phyloP scores from a whole-genome alignment of 2,888 invertebrate genomes.

The Eurois occulta region DNA sequence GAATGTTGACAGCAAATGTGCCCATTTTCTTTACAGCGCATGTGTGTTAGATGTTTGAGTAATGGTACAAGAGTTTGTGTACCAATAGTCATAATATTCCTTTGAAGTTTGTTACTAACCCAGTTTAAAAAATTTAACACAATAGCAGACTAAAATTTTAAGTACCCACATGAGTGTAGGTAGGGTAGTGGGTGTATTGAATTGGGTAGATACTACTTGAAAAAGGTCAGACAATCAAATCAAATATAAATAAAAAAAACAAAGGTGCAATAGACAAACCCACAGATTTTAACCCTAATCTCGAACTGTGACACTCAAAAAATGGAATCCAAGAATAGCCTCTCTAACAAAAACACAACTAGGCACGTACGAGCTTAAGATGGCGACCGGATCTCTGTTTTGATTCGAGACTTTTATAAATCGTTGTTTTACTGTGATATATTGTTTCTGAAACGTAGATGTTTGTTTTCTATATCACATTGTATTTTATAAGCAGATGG shows the following conservation, averaged over 20 bases:
- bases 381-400: constrained; percentile 72
- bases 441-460: constrained; percentile 73
- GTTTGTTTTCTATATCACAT: constrained; percentile 72
- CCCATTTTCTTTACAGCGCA: constrained; percentile 43
- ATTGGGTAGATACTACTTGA: not conserved
- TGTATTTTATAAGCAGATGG: constrained; percentile 71
- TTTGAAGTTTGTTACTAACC: constrained; percentile 32
- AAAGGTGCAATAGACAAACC: constrained; percentile 30
- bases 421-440: constrained; percentile 75
- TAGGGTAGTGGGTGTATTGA: not conserved
- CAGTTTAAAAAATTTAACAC: not conserved
- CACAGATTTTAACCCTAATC: constrained; percentile 46
- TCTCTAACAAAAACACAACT: constrained; percentile 62
- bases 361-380: constrained; percentile 69
- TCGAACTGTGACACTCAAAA: constrained; percentile 50
- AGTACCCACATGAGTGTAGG: not conserved
- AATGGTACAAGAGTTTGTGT: not conserved
- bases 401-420: constrained; percentile 78
- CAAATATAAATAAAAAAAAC: not conserved
- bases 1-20: constrained; percentile 48
- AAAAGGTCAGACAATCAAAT: not conserved
- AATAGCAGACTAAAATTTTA: not conserved
- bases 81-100: not conserved
- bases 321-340: constrained; percentile 61
- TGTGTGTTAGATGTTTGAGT: constrained; percentile 33